These are phyloP conservation scores for Columba guinea DNA, from an alignment of 2,797 vertebrate species.

Conservation along the genomic window DNA sequence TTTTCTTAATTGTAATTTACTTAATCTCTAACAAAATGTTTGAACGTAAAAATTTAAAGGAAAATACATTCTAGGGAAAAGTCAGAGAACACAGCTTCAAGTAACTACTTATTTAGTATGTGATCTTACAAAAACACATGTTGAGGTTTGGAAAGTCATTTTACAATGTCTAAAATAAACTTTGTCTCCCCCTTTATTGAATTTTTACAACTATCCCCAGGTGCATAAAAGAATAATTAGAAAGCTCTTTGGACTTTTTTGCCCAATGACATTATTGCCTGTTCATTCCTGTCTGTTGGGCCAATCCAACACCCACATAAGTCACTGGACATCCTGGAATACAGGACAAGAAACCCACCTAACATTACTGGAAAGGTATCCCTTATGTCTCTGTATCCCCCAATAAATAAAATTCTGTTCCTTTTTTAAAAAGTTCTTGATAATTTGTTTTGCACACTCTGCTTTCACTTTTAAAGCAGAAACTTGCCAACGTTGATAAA, in stretches of 20 bases:
- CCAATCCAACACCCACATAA: neutral
- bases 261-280: accelerated
- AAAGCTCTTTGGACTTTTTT: neutral
- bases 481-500: neutral
- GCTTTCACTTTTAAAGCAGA: neutral
- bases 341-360: neutral
- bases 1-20: accelerated
- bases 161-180: neutral
- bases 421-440: neutral
- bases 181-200: neutral
- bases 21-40: neutral
- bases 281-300: neutral
- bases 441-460: neutral
- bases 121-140: neutral
- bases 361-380: neutral
- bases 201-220: neutral
- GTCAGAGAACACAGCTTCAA: neutral
- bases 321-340: neutral
- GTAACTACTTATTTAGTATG: neutral
- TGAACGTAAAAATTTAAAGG: neutral
- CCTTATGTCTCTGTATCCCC: neutral
- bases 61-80: neutral
- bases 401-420: neutral
- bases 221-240: neutral
- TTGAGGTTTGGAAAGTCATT: neutral